Evolutionary conservation across 2,797 vertebrate species (phyloP).

Genomic region (Lepilemur ruficaudatus): DNA sequence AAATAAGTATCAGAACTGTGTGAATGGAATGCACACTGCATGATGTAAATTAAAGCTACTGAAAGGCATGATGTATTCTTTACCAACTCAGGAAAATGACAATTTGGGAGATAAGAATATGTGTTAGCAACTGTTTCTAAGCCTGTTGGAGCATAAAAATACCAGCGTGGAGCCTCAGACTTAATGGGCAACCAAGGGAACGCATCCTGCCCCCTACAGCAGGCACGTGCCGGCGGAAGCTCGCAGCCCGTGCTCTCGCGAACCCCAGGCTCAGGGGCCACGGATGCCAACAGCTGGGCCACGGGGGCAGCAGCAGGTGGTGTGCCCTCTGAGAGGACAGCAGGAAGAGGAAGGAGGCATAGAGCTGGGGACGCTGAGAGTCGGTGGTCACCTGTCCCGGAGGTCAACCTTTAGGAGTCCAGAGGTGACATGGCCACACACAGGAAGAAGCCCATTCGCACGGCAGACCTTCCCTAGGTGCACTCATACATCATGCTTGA

Average conservation of each 20-base stretch:
- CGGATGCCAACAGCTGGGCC: too few relatives aligned
- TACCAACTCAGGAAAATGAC: neutral
- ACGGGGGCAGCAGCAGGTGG: neutral
- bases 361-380: neutral
- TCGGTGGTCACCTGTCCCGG: neutral
- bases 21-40: neutral
- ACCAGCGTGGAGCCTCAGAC: neutral
- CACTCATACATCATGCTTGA: neutral
- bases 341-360: neutral
- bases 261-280: neutral
- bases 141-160: conserved; percentile 22
- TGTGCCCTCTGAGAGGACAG: neutral
- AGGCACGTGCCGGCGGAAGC: neutral
- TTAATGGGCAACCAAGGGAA: neutral
- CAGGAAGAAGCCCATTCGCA: neutral
- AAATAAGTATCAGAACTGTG: neutral
- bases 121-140: conserved; percentile 35
- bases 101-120: neutral
- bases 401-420: neutral
- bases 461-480: neutral
- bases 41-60: neutral
- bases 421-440: neutral
- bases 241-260: neutral
- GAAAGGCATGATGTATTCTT: neutral
- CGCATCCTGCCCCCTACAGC: neutral